phyloP scores from a whole-genome alignment of 2,888 invertebrate genomes.

The Hyles lineata region DNA sequence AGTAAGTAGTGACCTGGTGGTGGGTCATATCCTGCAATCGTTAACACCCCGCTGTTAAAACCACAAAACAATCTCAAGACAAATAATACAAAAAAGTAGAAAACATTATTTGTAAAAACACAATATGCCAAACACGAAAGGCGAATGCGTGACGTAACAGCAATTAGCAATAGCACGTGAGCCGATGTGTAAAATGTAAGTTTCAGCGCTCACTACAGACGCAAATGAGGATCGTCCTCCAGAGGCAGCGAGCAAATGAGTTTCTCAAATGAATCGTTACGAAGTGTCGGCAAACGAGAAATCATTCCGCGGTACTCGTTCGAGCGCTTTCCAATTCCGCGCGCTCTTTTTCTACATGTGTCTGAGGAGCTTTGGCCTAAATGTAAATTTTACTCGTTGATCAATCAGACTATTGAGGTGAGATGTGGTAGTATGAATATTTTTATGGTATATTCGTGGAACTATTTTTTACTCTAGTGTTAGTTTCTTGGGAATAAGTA shows the following conservation, averaged over 20 bases:
- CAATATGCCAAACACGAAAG: neutral
- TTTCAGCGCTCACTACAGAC: constrained; percentile 61
- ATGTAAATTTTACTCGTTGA: constrained; percentile 37
- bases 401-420: constrained; percentile 32
- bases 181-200: constrained; percentile 43
- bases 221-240: constrained; percentile 75
- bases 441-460: constrained; percentile 31
- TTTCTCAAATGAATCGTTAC: constrained; percentile 80
- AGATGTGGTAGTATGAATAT: constrained; percentile 17
- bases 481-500: too few relatives aligned
- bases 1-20: too few relatives aligned
- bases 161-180: constrained; percentile 33
- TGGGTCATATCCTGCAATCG: too few relatives aligned
- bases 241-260: constrained; percentile 73
- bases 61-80: neutral
- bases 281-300: constrained; percentile 70
- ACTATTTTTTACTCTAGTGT: neutral
- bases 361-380: constrained; percentile 46
- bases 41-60: neutral
- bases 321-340: constrained; percentile 65
- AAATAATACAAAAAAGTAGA: neutral
- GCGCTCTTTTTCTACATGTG: constrained; percentile 57
- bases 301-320: constrained; percentile 63
- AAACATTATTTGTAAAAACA: neutral
- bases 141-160: neutral